Evolutionary conservation across 2,888 invertebrate species (phyloP).

Genomic region (Sesamia inferens): DNA sequence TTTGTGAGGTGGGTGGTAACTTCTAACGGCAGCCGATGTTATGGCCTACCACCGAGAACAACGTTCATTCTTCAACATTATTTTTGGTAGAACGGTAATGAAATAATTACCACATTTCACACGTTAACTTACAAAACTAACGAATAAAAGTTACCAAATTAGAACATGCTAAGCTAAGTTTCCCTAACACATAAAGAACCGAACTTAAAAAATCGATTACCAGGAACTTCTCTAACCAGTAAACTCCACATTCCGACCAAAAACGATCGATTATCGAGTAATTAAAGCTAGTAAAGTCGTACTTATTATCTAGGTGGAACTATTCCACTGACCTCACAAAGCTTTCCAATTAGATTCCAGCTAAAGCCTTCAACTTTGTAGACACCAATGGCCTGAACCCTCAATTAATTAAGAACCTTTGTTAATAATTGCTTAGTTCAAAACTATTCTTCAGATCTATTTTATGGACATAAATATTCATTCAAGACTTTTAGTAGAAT

Average conservation of each 20-base stretch:
- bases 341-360: slow-evolving; percentile 41
- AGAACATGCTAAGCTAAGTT: background rate
- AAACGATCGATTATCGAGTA: slow-evolving; percentile 11
- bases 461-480: slow-evolving; percentile 8
- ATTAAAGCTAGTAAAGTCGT: slow-evolving; percentile 11
- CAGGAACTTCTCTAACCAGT: background rate
- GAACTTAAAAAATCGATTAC: background rate
- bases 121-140: background rate
- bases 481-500: background rate
- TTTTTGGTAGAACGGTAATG: background rate
- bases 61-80: background rate
- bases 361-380: slow-evolving; percentile 3
- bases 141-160: background rate
- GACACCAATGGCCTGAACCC: slow-evolving; percentile 20
- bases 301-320: slow-evolving; percentile 26
- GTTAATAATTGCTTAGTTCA: slow-evolving; percentile 9
- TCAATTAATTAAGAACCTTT: slow-evolving; percentile 27
- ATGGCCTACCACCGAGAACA: no score
- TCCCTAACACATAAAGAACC: background rate
- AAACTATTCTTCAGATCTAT: background rate
- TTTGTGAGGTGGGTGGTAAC: no score
- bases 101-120: background rate
- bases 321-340: slow-evolving; percentile 20
- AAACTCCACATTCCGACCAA: background rate
- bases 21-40: no score